Evolutionary conservation across 2,797 vertebrate genomes (phyloP).

Genomic region (Alfaro cultratus): DNA sequence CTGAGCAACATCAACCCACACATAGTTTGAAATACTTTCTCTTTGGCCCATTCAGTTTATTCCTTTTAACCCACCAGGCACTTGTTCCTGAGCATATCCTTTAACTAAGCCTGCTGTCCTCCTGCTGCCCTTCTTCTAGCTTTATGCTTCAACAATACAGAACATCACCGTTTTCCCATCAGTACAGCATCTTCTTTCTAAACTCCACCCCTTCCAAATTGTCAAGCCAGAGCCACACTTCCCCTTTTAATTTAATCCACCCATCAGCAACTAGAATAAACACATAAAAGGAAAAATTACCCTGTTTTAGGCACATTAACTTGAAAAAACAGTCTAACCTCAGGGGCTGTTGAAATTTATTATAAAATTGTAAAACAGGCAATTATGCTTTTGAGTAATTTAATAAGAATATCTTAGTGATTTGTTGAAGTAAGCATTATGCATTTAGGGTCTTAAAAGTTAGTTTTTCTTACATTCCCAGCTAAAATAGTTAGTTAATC

Average conservation of each 20-base stretch:
- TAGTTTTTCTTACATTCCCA: not conserved
- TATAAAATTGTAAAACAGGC: not conserved
- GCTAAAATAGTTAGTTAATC: not conserved
- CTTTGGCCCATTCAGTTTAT: conserved; percentile 30
- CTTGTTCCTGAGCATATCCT: conserved; percentile 42
- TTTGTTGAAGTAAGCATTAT: not conserved
- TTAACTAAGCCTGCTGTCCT: conserved; percentile 44
- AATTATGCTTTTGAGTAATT: not conserved
- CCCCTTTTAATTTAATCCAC: conserved; percentile 27
- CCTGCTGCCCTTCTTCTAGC: conserved; percentile 36
- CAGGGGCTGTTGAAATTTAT: not conserved
- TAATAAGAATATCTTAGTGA: not conserved
- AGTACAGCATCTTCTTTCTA: conserved; percentile 41
- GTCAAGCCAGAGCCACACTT: conserved; percentile 20
- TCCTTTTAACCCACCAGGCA: conserved; percentile 33
- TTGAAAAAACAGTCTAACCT: not conserved
- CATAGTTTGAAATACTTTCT: conserved; percentile 30
- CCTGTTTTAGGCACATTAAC: conserved; percentile 4
- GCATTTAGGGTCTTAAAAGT: not conserved
- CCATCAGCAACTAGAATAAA: conserved; percentile 26
- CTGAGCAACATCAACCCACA: conserved; percentile 3
- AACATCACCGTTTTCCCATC: conserved; percentile 68
- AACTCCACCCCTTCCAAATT: conserved; percentile 42
- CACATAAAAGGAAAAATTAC: conserved; percentile 16
- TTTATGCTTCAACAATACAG: conserved; percentile 40